phyloP scores from a whole-genome alignment of 2,113 vertebrate genomes.

The Ochotona curzoniae region DNA sequence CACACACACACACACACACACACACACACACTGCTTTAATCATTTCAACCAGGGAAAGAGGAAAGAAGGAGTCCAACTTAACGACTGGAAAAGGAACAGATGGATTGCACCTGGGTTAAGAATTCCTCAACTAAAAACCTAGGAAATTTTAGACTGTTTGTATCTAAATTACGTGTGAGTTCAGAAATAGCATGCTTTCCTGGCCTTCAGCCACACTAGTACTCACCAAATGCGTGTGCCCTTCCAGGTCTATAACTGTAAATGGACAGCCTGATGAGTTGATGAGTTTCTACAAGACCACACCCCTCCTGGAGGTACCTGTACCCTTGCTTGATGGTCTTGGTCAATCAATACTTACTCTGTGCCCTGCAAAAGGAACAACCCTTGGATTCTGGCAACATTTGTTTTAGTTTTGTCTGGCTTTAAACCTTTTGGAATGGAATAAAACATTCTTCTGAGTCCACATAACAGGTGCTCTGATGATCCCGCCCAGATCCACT shows the following conservation, averaged over 20 bases:
- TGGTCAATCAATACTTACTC: no score
- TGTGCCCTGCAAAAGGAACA: rapidly evolving
- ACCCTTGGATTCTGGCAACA: no score
- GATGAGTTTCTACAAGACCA: neutral
- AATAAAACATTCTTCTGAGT: neutral
- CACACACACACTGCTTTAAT: neutral
- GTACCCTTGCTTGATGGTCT: no score
- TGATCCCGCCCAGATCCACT: neutral
- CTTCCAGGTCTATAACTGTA: neutral
- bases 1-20: no score
- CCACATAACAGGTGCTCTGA: no score
- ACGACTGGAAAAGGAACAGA: neutral
- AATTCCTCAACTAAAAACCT: neutral
- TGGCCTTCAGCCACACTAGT: neutral
- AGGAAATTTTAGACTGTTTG: neutral
- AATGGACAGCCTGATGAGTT: neutral
- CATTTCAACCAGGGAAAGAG: neutral
- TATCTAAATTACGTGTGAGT: neutral
- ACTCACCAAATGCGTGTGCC: neutral
- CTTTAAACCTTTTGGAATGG: neutral
- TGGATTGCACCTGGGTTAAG: slow-evolving; percentile 7
- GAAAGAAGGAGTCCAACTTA: neutral
- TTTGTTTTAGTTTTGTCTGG: no score
- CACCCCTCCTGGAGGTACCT: no score
- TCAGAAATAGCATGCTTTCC: neutral